Conservation (phyloP, 2,888 invertebrate genomes). For the Adineta ricciae region DNA sequence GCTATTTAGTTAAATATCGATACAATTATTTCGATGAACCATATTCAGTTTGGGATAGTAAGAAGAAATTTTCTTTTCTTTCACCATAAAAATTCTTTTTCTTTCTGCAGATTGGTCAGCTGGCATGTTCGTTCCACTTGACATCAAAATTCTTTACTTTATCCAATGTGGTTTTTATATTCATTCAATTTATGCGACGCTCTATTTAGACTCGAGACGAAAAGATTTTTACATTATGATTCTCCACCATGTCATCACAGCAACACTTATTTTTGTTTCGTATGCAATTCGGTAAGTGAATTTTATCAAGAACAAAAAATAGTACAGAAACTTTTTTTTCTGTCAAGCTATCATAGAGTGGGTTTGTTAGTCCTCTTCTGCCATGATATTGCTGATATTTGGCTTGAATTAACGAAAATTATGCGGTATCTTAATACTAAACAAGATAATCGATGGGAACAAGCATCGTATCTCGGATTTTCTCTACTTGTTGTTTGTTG, state of each 20-base stretch:
- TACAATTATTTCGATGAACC: constrained; percentile 41
- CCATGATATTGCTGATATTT: constrained; percentile 39
- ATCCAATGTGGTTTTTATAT: constrained; percentile 50
- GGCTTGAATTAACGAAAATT: constrained; percentile 39
- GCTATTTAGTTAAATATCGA: constrained; percentile 42
- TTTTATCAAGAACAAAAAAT: neutral
- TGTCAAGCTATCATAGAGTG: constrained; percentile 38
- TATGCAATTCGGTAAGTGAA: constrained; percentile 41
- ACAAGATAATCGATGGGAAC: constrained; percentile 35
- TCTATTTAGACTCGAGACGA: constrained; percentile 50
- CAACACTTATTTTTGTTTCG: constrained; percentile 44
- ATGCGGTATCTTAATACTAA: constrained; percentile 39
- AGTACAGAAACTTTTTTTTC: too few species aligned
- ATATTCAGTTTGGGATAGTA: constrained; percentile 27
- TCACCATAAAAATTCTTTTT: neutral
- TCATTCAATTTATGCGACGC: constrained; percentile 51
- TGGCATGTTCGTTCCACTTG: constrained; percentile 39
- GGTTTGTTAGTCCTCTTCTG: constrained; percentile 39
- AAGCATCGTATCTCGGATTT: constrained; percentile 37
- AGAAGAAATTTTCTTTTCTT: neutral
- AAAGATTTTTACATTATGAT: constrained; percentile 47
- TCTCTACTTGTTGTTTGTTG: constrained; percentile 37
- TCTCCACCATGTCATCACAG: constrained; percentile 46
- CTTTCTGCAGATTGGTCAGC: constrained; percentile 39
- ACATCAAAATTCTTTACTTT: constrained; percentile 44